Base-by-base conservation (phyloP, 2,888 invertebrate species). In the Epistrophe grossulariae region DNA sequence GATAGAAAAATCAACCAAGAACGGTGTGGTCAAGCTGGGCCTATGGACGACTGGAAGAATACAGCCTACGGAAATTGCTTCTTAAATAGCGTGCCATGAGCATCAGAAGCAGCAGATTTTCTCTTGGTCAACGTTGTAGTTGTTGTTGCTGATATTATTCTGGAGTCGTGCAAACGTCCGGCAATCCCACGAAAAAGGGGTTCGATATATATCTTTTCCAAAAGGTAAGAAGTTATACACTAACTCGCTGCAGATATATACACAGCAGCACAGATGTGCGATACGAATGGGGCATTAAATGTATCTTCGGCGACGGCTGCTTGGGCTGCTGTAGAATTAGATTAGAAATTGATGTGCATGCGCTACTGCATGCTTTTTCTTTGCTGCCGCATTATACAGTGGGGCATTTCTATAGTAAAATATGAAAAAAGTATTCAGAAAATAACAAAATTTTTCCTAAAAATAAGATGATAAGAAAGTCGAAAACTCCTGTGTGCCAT, bases 341-440 rank as follows among this genome's bases (percentile, higher is more conserved):
- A 85, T 85, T 81, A 82, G 71, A 81, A 81, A 79, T 71, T 85
- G 85, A 85, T 82, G 85, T 81, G 78, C 78, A 74, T 66, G 74
- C 59, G 85, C 85, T 81, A 82, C 85, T 79, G 80, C 68, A 40
- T 73, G 84, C 73, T 52, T 40, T 38, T 40, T 70, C 40, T 28
- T 60, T 17, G 59, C 59, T 24, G 68, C 15, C 24, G 24, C 15
- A 4, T 19, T 15, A 15, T 1, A 60, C 24, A 62, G 19, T 40
- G 40, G 62, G 9, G 1, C 19, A 24, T 60, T 40, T 60, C n/a
- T 15, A 40, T 2, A 0, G 8, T 7, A 19, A 40, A 60, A 60
- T 4, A 19, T 15, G 19, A 7, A 10, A 15, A 0, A 17, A 13
- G 1, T 2, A 2, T 6, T 38, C 2, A 19, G 17, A 17, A 60